Conservation (phyloP, 2,797 vertebrate species). For the Gymnoscopelus microlampas region DNA sequence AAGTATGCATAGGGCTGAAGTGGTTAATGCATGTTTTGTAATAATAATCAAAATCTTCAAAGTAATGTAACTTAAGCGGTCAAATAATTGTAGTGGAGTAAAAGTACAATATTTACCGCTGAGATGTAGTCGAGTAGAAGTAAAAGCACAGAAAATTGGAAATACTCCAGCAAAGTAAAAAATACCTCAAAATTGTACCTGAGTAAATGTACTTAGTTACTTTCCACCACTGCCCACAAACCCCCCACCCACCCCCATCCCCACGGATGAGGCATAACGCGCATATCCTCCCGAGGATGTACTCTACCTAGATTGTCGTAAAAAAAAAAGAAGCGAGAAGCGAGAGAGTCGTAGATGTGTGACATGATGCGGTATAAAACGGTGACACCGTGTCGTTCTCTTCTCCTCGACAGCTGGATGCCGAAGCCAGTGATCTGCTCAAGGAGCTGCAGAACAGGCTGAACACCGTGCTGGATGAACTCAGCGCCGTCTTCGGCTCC, state of each 20-base stretch:
- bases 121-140: too few species aligned
- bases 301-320: not conserved
- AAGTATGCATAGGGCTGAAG: too few species aligned
- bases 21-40: too few species aligned
- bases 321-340: too few species aligned
- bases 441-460: slow-evolving; percentile 97
- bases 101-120: too few species aligned
- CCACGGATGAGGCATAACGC: slow-evolving; percentile 34
- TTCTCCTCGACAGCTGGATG: slow-evolving; percentile 88
- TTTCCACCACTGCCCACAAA: not conserved
- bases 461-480: slow-evolving; percentile 90
- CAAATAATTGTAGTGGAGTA: too few species aligned
- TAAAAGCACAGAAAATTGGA: too few species aligned
- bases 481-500: slow-evolving; percentile 88
- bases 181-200: too few species aligned
- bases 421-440: slow-evolving; percentile 90
- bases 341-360: slow-evolving; percentile 33
- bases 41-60: too few species aligned
- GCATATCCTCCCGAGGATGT: slow-evolving; percentile 39
- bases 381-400: slow-evolving; percentile 59
- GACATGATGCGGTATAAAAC: slow-evolving; percentile 15
- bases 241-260: slow-evolving; percentile 7
- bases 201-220: too few species aligned
- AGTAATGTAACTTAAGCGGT: too few species aligned
- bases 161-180: too few species aligned